Evolutionary conservation across 2,888 invertebrate genomes (phyloP).

Genomic region (Sesia apiformis): DNA sequence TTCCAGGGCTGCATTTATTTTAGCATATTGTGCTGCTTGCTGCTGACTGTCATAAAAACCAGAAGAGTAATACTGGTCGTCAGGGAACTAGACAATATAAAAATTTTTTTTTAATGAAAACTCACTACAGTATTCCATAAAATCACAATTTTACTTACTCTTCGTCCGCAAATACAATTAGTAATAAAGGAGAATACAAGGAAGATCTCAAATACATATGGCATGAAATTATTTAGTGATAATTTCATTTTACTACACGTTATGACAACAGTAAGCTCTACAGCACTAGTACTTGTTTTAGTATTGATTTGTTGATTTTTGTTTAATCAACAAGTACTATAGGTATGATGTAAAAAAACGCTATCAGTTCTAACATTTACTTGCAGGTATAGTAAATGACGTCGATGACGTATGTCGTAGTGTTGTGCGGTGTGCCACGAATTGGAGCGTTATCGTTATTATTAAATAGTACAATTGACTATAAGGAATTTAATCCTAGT

Average conservation of each 20-base stretch:
- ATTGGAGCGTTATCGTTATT: too few species aligned
- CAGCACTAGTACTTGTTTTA: neutral
- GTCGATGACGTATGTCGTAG: too few species aligned
- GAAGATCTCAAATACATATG: conserved; percentile 7
- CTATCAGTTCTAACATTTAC: too few species aligned
- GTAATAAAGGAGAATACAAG: conserved; percentile 16
- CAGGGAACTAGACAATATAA: conserved; percentile 32
- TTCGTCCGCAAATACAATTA: conserved; percentile 18
- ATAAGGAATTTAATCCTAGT: too few species aligned
- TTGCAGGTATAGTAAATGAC: too few species aligned
- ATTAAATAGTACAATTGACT: too few species aligned
- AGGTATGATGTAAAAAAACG: too few species aligned
- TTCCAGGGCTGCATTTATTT: conserved; percentile 36
- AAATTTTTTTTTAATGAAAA: conserved; percentile 1
- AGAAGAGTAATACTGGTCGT: conserved; percentile 36
- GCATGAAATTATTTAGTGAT: neutral
- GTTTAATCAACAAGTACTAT: neutral
- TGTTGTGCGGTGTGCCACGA: too few species aligned
- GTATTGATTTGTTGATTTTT: neutral
- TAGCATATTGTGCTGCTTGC: conserved; percentile 20
- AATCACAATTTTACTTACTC: conserved; percentile 27
- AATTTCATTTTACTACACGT: neutral
- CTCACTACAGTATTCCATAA: neutral
- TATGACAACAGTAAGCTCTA: neutral
- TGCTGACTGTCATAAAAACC: conserved; percentile 24